These are phyloP conservation scores for Lacanobia wlatinum DNA, from an alignment of 2,888 invertebrate species.

Conservation along the genomic window DNA sequence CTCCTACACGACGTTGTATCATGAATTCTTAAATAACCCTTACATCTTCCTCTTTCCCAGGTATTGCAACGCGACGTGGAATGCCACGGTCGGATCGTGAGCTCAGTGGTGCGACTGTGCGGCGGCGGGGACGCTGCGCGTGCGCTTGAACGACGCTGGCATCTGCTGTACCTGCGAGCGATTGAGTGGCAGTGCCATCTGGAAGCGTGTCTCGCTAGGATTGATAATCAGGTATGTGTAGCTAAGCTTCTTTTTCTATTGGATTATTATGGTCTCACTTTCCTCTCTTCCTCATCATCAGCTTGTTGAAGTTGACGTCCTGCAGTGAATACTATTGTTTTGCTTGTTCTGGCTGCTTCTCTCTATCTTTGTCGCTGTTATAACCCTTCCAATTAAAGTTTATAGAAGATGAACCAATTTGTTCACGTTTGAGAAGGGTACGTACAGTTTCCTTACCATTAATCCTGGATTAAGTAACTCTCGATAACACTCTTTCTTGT, in stretches of 20 bases:
- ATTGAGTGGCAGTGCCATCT: slow-evolving; percentile 98
- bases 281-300: background rate
- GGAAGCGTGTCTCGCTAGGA: slow-evolving; percentile 94
- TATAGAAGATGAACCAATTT: too few relatives aligned
- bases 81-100: slow-evolving; percentile 96
- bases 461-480: too few relatives aligned
- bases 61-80: slow-evolving; percentile 98
- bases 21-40: slow-evolving; percentile 39
- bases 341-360: too few relatives aligned
- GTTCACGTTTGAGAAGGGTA: too few relatives aligned
- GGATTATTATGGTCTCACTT: background rate
- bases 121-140: slow-evolving; percentile 93
- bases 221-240: slow-evolving; percentile 89
- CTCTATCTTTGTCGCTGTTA: too few relatives aligned
- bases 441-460: too few relatives aligned
- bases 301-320: too few relatives aligned
- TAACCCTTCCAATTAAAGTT: too few relatives aligned
- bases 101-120: slow-evolving; percentile 94
- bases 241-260: background rate
- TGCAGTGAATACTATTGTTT: too few relatives aligned
- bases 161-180: slow-evolving; percentile 96
- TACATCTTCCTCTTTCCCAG: slow-evolving; percentile 87
- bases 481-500: too few relatives aligned
- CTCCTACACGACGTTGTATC: too few relatives aligned
- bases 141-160: slow-evolving; percentile 96